phyloP scores from a whole-genome alignment of 1,140 invertebrate genomes.

The Eciton burchellii region DNA sequence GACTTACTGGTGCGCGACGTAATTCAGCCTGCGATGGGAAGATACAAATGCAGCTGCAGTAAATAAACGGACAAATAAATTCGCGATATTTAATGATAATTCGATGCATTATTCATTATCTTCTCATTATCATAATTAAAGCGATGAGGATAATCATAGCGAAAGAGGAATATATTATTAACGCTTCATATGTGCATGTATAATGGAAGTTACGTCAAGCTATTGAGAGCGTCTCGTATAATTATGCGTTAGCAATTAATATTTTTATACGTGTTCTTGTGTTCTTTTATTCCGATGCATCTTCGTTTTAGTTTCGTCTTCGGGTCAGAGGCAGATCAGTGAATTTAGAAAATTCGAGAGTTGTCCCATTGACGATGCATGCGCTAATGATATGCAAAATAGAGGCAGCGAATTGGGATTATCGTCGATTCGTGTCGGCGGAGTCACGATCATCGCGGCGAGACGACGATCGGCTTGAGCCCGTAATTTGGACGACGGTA shows the following conservation, averaged over 20 bases:
- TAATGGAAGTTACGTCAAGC: too few species aligned
- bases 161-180: too few species aligned
- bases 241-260: too few species aligned
- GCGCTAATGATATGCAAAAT: not conserved
- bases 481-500: slow-evolving; percentile 49
- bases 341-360: not conserved
- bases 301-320: not conserved
- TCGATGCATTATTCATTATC: not conserved
- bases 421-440: slow-evolving; percentile 5
- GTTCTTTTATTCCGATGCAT: too few species aligned
- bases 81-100: slow-evolving; percentile 24
- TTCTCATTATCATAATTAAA: slow-evolving; percentile 5
- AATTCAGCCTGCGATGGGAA: not conserved
- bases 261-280: too few species aligned
- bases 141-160: not conserved
- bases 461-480: slow-evolving; percentile 18
- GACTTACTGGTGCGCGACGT: not conserved
- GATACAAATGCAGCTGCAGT: slow-evolving; percentile 14
- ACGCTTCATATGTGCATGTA: too few species aligned
- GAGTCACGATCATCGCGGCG: slow-evolving; percentile 9
- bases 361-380: not conserved
- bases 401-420: slow-evolving; percentile 5
- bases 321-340: not conserved
- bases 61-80: not conserved
- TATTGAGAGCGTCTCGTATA: too few species aligned